Evolutionary conservation across 2,113 vertebrate genomes (phyloP).

Genomic region (Coturnix japonica): DNA sequence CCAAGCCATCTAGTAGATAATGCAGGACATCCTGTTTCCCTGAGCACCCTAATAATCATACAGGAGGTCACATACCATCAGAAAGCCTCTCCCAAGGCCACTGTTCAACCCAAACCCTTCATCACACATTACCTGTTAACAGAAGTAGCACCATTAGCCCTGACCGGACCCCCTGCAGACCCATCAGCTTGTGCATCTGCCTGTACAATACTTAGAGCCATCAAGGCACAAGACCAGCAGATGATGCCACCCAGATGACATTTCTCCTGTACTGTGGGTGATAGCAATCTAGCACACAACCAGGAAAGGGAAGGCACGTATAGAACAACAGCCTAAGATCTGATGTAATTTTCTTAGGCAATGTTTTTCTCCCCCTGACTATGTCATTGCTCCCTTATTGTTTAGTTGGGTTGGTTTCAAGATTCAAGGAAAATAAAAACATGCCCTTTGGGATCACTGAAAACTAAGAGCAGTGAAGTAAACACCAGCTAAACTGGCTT

Average conservation of each 20-base stretch:
- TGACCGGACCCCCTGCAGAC: not conserved
- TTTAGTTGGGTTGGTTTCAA: not conserved
- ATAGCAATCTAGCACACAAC: not conserved
- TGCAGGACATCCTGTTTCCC: not conserved
- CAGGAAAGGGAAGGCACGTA: not conserved
- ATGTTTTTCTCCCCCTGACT: not conserved
- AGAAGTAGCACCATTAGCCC: not conserved
- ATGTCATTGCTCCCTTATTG: not conserved
- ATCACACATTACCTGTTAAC: not conserved
- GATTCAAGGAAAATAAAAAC: slow-evolving; percentile 5
- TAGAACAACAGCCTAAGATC: not conserved
- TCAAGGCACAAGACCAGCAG: not conserved
- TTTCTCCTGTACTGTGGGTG: not conserved
- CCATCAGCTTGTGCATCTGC: not conserved
- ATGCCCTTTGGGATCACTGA: not conserved
- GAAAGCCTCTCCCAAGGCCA: not conserved
- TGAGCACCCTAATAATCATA: not conserved
- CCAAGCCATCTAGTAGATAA: not conserved
- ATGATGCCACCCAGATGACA: not conserved
- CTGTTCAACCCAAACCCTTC: not conserved
- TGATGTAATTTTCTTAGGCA: not conserved
- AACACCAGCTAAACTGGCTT: not conserved
- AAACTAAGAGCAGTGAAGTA: not conserved
- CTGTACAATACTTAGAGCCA: not conserved
- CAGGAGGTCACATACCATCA: not conserved